These are phyloP conservation scores for Chaunax sp. DNA, from an alignment of 2,797 vertebrate species.

Conservation along the genomic window DNA sequence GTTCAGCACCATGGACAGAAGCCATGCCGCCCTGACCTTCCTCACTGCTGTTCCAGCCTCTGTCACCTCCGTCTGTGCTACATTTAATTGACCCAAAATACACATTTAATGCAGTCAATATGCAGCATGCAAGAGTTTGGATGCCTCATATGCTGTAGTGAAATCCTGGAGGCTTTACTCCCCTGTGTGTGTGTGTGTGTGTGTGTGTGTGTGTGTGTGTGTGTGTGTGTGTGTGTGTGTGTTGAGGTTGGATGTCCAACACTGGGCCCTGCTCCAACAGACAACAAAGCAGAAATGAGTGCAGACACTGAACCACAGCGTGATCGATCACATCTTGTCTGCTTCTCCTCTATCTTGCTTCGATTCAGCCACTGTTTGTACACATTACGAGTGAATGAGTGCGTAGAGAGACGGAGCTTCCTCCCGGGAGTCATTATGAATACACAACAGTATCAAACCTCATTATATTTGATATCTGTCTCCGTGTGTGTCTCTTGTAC, in stretches of 20 bases:
- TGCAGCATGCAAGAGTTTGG: background rate
- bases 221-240: slow-evolving; percentile 20
- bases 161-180: no score
- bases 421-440: slow-evolving; percentile 31
- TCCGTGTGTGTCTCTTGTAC: slow-evolving; percentile 16
- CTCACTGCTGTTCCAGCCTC: slow-evolving; percentile 9
- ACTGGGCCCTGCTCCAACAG: slow-evolving; percentile 72
- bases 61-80: slow-evolving; percentile 2
- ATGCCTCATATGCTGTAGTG: background rate
- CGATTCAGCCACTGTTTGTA: slow-evolving; percentile 63
- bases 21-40: slow-evolving; percentile 50
- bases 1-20: slow-evolving; percentile 86
- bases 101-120: no score
- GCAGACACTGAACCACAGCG: slow-evolving; percentile 45
- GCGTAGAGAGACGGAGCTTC: slow-evolving; percentile 10
- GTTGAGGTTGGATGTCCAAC: slow-evolving; percentile 52
- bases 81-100: no score
- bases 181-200: slow-evolving; percentile 17
- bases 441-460: slow-evolving; percentile 11
- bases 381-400: slow-evolving; percentile 43
- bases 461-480: slow-evolving; percentile 1
- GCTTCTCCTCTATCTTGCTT: slow-evolving; percentile 59
- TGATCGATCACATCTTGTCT: slow-evolving; percentile 67
- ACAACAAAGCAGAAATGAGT: slow-evolving; percentile 46
- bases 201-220: slow-evolving; percentile 30